Base-by-base conservation (phyloP, 2,888 invertebrate species). In the Cataglyphis albicans region DNA sequence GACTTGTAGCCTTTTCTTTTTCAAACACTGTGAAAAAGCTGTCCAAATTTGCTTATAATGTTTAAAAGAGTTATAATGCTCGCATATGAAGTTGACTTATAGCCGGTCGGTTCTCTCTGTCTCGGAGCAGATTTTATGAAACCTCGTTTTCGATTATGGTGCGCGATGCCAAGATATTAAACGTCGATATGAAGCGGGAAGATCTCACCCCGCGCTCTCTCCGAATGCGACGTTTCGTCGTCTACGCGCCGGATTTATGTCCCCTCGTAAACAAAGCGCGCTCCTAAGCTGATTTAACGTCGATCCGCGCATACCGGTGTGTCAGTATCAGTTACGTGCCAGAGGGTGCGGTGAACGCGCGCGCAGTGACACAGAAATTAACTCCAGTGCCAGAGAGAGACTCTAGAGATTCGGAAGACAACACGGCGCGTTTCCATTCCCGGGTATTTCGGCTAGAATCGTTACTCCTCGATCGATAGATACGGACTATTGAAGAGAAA, bases 261-360 rank as follows among this genome's bases (percentile, higher is more conserved):
- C 41, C 70, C 44, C 59, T 80, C 78, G 78, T 80, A 80, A 80
- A 80, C 78, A 80, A 80, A 80, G 78, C 70, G 55, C 12, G 35
- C 70, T 35, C 35, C 78, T 80, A 80, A 80, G 78, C 78, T 80
- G 78, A 80, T 80, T 80, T 70, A 80, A 70, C 72, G 78, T 80
- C 78, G 70, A 80, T 59, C 72, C 70, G 78, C 55, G 55, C 78
- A 68, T 57, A 70, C 78, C 72, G 70, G 59, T 80, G 70, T 41
- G 78, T 70, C 78, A 59, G 78, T 70, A 80, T 80, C 72, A 80
- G 78, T 78, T 78, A 78, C 35, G 78, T 70, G 72, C 59, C 70
- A 70, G 75, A 38, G 48, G 7, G 57, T 70, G 70, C 57, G 55
- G 70, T 55, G 44, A 70, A 80, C 59, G 48, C 48, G 48, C 48